phyloP scores from a whole-genome alignment of 2,888 invertebrate species.

The Phaedon cochleariae region DNA sequence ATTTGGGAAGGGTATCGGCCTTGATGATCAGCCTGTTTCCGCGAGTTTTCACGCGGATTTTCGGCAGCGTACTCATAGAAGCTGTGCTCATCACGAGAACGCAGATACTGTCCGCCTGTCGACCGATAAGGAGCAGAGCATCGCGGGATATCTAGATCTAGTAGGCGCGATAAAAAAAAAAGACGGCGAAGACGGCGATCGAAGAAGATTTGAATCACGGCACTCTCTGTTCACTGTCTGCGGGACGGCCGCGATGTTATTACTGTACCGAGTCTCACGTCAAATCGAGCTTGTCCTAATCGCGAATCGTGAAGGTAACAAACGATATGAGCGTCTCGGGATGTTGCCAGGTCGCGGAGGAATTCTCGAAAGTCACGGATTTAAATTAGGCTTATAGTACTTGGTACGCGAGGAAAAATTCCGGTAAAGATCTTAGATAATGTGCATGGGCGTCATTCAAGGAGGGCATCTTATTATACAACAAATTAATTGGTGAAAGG shows the following conservation, averaged over 20 bases:
- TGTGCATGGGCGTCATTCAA: too few species aligned
- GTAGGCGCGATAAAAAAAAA: conserved; percentile 6
- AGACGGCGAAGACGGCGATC: neutral
- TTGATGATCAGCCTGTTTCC: conserved; percentile 53
- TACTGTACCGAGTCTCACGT: too few species aligned
- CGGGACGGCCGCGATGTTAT: conserved; percentile 19
- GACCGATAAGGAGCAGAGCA: conserved; percentile 21
- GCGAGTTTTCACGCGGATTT: conserved; percentile 57
- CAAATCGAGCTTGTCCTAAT: conserved; percentile 19
- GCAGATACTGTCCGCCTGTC: conserved; percentile 17
- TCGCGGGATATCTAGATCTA: conserved; percentile 23
- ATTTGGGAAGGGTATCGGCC: conserved; percentile 49
- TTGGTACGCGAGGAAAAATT: too few species aligned
- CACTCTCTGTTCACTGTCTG: neutral
- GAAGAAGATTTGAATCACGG: neutral
- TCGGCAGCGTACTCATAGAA: conserved; percentile 58
- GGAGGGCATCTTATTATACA: too few species aligned
- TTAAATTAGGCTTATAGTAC: too few species aligned
- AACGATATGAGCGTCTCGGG: neutral
- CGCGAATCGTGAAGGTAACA: conserved; percentile 13
- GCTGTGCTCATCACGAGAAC: conserved; percentile 19
- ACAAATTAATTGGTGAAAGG: too few species aligned
- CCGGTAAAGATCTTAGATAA: too few species aligned
- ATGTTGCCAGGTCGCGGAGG: conserved; percentile 17
- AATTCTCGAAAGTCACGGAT: neutral